Evolutionary conservation across 2,888 invertebrate species (phyloP), one percentile per base, ranked within the genome.

Genomic region (Julus scanicus): DNA sequence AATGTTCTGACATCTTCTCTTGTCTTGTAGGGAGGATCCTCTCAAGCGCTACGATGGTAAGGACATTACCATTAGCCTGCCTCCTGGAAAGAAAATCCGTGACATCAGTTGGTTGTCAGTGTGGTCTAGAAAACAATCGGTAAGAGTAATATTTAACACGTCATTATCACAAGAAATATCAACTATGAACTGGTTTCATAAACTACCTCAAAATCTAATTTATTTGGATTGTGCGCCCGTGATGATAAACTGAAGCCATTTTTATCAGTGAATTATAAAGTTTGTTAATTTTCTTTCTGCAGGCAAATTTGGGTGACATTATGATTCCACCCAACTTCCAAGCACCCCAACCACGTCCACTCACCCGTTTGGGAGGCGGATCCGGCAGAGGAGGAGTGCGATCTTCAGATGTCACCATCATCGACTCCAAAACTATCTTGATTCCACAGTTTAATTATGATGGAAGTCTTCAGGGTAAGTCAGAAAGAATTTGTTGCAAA

Each of bases 241-340:
- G 44, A 3, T 44, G 6, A 44, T 5, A 44, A n/a, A n/a, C n/a
- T 80, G 80, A 80, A 20, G 80, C 29, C 13, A 83, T 83, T 6
- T 83, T 39, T 1, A 83, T 53, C 2, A 53, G 11, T 53, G 9
- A 71, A 71, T 29, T 53, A 9, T 4, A 84, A 85, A 40, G 11
- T 39, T 80, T 84, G 37, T 44, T 44, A 40, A 44, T 84, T 86
- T 83, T 86, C 37, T 48, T 89, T 63, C n/a, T 88, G 17, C 37
- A 90, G 90, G 90, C 89, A 1, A 90, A 90, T 86, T 91, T 90
- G 88, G 90, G 90, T 15, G 90, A 90, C 39, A 85, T 91, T 1
- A 86, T 86, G 15, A 89, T 91, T 86, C 90, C 90, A 15, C 84
- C 83, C 17, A 89, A 90, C 39, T 90, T 91, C 80, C 89, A 89